A percentile compares a stretch with the other conserved stretches of the same genome.
These are phyloP conservation scores for Tachysurus fulvidraco DNA, from an alignment of 2,113 vertebrate genomes.

Conservation along the genomic window DNA sequence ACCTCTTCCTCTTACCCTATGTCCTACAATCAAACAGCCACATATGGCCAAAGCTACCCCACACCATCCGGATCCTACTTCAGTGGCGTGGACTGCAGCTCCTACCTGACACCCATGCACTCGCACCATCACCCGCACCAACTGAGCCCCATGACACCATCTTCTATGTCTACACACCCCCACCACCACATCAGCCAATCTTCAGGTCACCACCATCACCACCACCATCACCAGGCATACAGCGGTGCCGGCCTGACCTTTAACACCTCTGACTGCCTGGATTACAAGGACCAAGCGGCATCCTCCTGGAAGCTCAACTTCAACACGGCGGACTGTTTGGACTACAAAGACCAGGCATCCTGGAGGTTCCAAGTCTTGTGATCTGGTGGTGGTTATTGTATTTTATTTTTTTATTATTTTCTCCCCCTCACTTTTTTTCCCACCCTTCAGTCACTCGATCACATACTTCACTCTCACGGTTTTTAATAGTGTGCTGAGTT, in stretches of 20 bases:
- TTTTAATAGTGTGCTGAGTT: constrained; percentile 65
- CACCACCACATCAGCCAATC: constrained; percentile 89
- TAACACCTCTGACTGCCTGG: constrained; percentile 97
- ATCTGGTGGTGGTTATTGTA: constrained; percentile 58
- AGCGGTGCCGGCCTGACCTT: constrained; percentile 84
- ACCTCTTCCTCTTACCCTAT: constrained; percentile 86
- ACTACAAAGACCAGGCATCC: constrained; percentile 99
- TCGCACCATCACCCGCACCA: constrained; percentile 91
- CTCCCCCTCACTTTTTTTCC: not conserved
- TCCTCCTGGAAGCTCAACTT: constrained; percentile 99
- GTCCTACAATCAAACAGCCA: constrained; percentile 89
- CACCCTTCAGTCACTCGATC: constrained; percentile 29
- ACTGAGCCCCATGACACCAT: constrained; percentile 94
- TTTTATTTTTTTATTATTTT: constrained; percentile 10
- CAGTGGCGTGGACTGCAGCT: constrained; percentile 92
- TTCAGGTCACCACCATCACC: constrained; percentile 89
- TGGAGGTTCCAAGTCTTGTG: constrained; percentile 99
- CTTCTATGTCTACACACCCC: constrained; percentile 85
- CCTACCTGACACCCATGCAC: constrained; percentile 96
- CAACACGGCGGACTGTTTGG: constrained; percentile 95
- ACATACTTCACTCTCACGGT: constrained; percentile 38
- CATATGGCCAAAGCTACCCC: constrained; percentile 90
- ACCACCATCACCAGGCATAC: constrained; percentile 90
- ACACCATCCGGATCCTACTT: constrained; percentile 90
- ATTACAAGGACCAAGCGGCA: constrained; percentile 95